Evolutionary conservation across 2,888 invertebrate genomes (phyloP), one percentile per base, ranked within the genome.

Genomic region (Orchesellides sinensis): DNA sequence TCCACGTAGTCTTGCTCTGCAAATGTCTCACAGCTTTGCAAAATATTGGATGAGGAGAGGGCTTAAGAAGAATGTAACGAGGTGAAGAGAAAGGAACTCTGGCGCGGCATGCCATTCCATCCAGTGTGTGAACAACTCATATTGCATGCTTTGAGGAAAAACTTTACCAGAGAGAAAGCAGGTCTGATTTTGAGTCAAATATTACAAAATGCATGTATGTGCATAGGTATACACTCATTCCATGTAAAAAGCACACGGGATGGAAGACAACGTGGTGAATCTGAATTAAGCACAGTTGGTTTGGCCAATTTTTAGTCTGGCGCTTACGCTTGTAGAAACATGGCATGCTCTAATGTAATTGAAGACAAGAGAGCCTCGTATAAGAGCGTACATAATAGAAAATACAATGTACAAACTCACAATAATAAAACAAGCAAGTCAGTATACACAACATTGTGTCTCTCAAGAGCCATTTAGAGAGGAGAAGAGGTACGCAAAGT

Each of bases 281-380:
- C 54, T 25, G 25, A 54, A 54, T 54, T 54, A 54, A 25, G 25
- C 5, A 23, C 25, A 23, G 29, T 59, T 59, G 59, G 59, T 29
- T 59, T 14, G 14, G n/a, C n/a, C 32, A 29, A 29, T 29, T 59
- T 59, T 23, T 27, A n/a, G 59, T 21, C 8, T 29, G 59, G 32
- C 32, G 59, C 32, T 59, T 25, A 59, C 59, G 59, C 29, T 59
- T 59, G 54, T 23, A 25, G 25, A 54, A 54, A 25, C 40, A 40
- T 40, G n/a, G n/a, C 2, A 40, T 40, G 40, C n/a, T n/a, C 40
- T 40, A 40, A 40, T 40, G 40, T 40, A 40, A 40, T 40, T 40
- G 40, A 14, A 40, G 40, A 14, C 5, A 14, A 8, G 2, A 8
- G 10, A 40, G 40, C 40, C 10, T 40, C 14, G 14, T 40, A 14